A percentile compares a stretch with the other conserved stretches of the same genome.
Conservation (phyloP, 2,888 invertebrate species). For the Chymomyza amoena region DNA sequence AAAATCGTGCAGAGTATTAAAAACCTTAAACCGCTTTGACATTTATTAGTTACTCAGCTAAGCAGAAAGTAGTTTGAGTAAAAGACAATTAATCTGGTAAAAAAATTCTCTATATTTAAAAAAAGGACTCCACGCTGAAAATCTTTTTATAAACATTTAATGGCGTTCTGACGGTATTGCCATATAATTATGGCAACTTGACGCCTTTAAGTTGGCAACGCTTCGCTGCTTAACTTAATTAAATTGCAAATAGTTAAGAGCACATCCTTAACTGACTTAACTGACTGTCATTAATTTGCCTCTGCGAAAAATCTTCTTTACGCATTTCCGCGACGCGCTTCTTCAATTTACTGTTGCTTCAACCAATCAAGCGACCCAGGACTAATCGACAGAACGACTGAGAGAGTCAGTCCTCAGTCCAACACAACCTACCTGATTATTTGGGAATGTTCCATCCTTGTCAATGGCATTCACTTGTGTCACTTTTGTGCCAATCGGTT, state of each 20-base stretch:
- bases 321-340: constrained; percentile 43
- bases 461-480: constrained; percentile 98
- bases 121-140: constrained; percentile 7
- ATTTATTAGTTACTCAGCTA: constrained; percentile 53
- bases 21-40: constrained; percentile 61
- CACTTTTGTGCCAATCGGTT: constrained; percentile 96
- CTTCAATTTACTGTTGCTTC: background rate
- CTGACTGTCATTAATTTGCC: constrained; percentile 47
- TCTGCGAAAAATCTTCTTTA: constrained; percentile 35
- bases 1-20: constrained; percentile 36
- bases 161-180: background rate
- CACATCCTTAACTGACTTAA: background rate
- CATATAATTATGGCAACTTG: constrained; percentile 3
- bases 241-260: background rate
- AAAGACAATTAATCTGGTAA: constrained; percentile 49
- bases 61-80: constrained; percentile 44
- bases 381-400: background rate
- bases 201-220: background rate
- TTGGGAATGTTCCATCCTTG: constrained; percentile 96
- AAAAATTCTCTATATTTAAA: constrained; percentile 15
- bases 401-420: background rate
- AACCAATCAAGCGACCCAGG: constrained; percentile 26
- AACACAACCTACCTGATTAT: constrained; percentile 87
- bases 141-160: background rate
- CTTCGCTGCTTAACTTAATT: background rate